phyloP scores from a whole-genome alignment of 2,888 invertebrate species.

The Apodemia zela region DNA sequence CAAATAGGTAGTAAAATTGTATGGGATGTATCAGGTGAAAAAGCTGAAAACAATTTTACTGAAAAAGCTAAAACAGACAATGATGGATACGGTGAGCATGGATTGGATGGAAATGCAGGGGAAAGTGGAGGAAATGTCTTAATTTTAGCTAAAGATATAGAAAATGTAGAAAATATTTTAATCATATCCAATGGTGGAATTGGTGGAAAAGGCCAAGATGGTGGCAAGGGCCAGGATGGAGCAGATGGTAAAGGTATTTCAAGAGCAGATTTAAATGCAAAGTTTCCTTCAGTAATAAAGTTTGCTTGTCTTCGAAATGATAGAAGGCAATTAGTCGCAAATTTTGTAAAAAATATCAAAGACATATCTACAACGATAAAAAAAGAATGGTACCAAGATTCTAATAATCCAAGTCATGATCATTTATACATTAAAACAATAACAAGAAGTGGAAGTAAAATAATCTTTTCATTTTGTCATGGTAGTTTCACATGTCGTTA shows the following conservation, averaged over 20 bases:
- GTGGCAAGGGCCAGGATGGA: slow-evolving; percentile 16
- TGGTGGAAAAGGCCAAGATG: slow-evolving; percentile 20
- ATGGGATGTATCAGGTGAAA: slow-evolving; percentile 20
- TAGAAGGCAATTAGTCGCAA: not conserved
- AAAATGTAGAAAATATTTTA: not conserved
- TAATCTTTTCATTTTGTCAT: not conserved
- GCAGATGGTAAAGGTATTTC: slow-evolving; percentile 14
- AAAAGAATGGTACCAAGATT: slow-evolving; percentile 18
- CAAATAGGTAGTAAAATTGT: slow-evolving; percentile 9
- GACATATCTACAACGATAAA: slow-evolving; percentile 13
- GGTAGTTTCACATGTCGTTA: not conserved
- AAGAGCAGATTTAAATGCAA: slow-evolving; percentile 15
- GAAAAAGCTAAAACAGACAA: slow-evolving; percentile 10
- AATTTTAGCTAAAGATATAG: slow-evolving; percentile 13
- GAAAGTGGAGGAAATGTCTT: slow-evolving; percentile 20
- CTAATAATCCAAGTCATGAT: not conserved
- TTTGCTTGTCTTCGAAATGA: not conserved
- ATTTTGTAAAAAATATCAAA: slow-evolving; percentile 16
- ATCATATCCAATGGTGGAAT: slow-evolving; percentile 18
- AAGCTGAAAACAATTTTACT: slow-evolving; percentile 5
- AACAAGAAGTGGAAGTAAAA: slow-evolving; percentile 1
- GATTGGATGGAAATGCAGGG: slow-evolving; percentile 19
- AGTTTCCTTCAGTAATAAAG: slow-evolving; percentile 18
- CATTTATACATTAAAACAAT: not conserved
- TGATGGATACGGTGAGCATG: slow-evolving; percentile 14